Evolutionary conservation across 2,113 vertebrate genomes (phyloP).

Genomic region (Etheostoma cragini): DNA sequence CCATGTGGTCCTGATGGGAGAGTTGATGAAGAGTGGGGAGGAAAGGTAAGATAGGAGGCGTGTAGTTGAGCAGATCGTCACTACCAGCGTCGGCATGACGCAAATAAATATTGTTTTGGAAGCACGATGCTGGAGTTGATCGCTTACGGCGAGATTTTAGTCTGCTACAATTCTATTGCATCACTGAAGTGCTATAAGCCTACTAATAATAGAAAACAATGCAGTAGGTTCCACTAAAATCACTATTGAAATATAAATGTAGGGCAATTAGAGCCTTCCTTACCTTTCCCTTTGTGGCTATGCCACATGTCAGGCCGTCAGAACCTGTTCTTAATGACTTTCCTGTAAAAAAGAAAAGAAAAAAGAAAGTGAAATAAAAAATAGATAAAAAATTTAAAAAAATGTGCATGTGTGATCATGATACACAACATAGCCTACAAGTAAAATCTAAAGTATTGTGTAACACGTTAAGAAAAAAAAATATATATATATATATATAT

Average conservation of each 20-base stretch:
- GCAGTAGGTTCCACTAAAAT: background rate
- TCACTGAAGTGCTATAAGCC: too few relatives aligned
- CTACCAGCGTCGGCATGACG: slow-evolving; percentile 74
- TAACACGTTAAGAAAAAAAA: background rate
- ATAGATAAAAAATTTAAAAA: too few relatives aligned
- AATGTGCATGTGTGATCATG: background rate
- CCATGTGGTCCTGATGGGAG: slow-evolving; percentile 76
- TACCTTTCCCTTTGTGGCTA: too few relatives aligned
- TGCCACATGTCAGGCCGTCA: too few relatives aligned
- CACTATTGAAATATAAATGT: background rate
- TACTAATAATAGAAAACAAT: background rate
- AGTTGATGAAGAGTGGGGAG: slow-evolving; percentile 59
- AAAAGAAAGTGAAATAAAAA: too few relatives aligned
- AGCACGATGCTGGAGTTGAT: slow-evolving; percentile 31
- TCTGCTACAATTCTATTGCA: background rate
- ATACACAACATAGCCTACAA: background rate
- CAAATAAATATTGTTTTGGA: slow-evolving; percentile 62
- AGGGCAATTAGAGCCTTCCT: too few relatives aligned
- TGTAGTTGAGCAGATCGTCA: slow-evolving; percentile 70
- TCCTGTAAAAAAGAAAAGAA: too few relatives aligned
- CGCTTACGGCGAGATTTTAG: background rate
- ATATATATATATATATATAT: too few relatives aligned
- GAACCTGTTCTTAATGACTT: too few relatives aligned
- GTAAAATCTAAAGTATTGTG: background rate
- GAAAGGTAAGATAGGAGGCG: slow-evolving; percentile 71